These are phyloP conservation scores for Coendou prehensilis DNA, from an alignment of 2,797 vertebrate genomes.

Conservation along the genomic window DNA sequence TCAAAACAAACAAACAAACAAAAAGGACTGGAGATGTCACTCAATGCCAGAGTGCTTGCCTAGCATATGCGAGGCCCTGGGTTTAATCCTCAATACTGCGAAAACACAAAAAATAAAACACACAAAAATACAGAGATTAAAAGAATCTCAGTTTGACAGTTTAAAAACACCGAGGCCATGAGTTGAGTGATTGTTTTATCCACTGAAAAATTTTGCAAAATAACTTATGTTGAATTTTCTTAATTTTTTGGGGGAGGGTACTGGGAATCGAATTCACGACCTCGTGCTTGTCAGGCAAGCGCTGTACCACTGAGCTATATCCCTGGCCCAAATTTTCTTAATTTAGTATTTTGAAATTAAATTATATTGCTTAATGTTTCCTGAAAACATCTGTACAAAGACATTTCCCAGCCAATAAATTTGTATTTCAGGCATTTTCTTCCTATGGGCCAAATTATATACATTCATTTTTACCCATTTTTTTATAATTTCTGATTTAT, in stretches of 20 bases:
- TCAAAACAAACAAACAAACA: not conserved
- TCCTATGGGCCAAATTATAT: slow-evolving; percentile 14
- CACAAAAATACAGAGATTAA: not conserved
- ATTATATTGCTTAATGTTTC: slow-evolving; percentile 39
- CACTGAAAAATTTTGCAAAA: not conserved
- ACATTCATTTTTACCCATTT: slow-evolving; percentile 59
- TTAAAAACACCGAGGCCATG: slow-evolving; percentile 55
- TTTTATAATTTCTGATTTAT: slow-evolving; percentile 55
- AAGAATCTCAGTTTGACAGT: slow-evolving; percentile 52
- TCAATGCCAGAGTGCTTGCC: not conserved
- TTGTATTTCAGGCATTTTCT: slow-evolving; percentile 58
- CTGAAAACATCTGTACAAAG: slow-evolving; percentile 23
- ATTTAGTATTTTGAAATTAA: slow-evolving; percentile 62
- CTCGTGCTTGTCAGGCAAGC: too few species aligned
- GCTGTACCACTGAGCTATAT: too few species aligned
- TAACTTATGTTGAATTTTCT: slow-evolving; percentile 35
- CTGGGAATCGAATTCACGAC: too few species aligned
- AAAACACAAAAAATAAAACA: not conserved
- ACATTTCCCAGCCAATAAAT: slow-evolving; percentile 43
- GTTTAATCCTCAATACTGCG: not conserved
- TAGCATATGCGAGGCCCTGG: not conserved
- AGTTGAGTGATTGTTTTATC: not conserved
- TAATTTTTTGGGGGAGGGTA: slow-evolving; percentile 59
- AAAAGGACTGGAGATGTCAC: not conserved
- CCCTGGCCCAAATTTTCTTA: slow-evolving; percentile 20